phyloP scores from a whole-genome alignment of 2,797 vertebrate species.

The Tapirus indicus region DNA sequence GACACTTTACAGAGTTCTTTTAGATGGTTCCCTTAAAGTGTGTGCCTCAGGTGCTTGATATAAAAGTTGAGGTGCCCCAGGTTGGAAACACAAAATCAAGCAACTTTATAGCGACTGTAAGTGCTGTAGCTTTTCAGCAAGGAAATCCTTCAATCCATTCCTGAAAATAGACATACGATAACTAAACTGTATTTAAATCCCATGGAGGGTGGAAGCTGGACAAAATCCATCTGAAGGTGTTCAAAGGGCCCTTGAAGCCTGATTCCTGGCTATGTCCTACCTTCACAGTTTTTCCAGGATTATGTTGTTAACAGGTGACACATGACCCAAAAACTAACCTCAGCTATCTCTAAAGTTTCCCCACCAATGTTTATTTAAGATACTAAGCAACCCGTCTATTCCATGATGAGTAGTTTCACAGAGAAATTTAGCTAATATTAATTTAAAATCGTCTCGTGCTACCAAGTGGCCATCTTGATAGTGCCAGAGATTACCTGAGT shows the following conservation, averaged over 20 bases:
- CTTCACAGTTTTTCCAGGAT: too few species aligned
- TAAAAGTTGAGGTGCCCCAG: not conserved
- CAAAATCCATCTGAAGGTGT: too few species aligned
- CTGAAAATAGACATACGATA: not conserved
- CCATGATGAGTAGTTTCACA: not conserved
- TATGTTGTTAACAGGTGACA: too few species aligned
- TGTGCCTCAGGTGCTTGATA: not conserved
- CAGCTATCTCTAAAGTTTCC: not conserved
- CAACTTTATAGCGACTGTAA: not conserved
- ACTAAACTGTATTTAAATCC: not conserved
- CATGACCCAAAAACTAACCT: too few species aligned
- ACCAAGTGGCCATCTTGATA: too few species aligned
- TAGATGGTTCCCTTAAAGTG: not conserved
- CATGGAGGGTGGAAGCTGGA: not conserved
- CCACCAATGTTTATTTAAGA: not conserved
- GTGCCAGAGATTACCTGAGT: too few species aligned
- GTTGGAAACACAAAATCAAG: not conserved
- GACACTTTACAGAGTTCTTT: not conserved
- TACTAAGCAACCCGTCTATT: not conserved
- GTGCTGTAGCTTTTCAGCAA: not conserved
- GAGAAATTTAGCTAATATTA: too few species aligned
- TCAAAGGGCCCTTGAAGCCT: too few species aligned
- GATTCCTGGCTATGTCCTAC: too few species aligned
- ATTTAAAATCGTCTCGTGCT: too few species aligned
- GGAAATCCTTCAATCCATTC: not conserved